These are phyloP conservation scores for Mesitornis unicolor DNA, from an alignment of 2,113 vertebrate species.

Conservation along the genomic window DNA sequence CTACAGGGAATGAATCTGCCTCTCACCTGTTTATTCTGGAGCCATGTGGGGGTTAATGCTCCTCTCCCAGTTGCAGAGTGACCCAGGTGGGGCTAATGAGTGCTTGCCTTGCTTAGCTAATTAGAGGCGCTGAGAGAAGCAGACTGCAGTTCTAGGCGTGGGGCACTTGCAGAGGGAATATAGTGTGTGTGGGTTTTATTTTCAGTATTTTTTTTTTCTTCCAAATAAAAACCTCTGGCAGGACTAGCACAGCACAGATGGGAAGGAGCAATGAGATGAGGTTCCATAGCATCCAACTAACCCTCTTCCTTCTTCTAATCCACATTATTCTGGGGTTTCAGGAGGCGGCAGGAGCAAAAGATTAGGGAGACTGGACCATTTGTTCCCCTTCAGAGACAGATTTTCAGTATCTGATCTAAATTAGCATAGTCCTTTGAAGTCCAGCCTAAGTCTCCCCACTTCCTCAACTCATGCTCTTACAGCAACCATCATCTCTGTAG, in stretches of 20 bases:
- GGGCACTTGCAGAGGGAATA: not conserved
- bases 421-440: not conserved
- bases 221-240: conserved; percentile 6
- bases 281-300: not conserved
- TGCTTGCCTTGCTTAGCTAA: conserved; percentile 29
- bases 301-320: not conserved
- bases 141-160: not conserved
- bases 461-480: accelerated
- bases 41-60: not conserved
- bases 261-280: not conserved
- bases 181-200: not conserved
- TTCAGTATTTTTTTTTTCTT: not conserved
- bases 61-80: not conserved
- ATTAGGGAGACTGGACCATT: not conserved
- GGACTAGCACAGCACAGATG: not conserved
- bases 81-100: conserved; percentile 53
- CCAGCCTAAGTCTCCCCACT: not conserved
- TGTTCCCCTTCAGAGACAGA: not conserved
- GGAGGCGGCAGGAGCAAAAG: not conserved
- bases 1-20: not conserved
- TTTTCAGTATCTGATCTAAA: not conserved
- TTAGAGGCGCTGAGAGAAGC: not conserved
- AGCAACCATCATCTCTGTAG: accelerated
- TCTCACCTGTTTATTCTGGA: not conserved
- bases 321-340: not conserved